A percentile compares a stretch with the other conserved stretches of the same genome.
phyloP scores from a whole-genome alignment of 1,140 invertebrate genomes.

The Globodera rostochiensis region DNA sequence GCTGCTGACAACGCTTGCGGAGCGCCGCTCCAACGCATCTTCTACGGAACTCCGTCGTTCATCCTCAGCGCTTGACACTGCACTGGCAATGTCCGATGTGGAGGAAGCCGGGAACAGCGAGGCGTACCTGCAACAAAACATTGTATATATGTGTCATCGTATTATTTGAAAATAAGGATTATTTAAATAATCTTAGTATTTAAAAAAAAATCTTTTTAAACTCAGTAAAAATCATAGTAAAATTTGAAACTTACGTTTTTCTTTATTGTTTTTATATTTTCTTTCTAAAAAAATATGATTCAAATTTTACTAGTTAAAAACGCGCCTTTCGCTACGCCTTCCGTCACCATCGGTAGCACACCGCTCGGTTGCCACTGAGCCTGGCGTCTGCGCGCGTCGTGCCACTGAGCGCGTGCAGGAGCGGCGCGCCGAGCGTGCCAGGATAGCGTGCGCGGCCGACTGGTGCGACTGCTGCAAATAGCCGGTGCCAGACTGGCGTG shows the following conservation, averaged over 20 bases:
- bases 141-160: too few relatives aligned
- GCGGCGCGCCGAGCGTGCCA: not conserved
- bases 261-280: too few relatives aligned
- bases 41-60: not conserved
- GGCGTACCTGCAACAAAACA: not conserved
- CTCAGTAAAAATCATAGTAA: too few relatives aligned
- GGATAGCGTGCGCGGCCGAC: slow-evolving; percentile 8
- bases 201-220: too few relatives aligned
- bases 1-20: not conserved
- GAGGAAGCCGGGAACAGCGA: not conserved
- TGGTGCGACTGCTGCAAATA: slow-evolving; percentile 8
- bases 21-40: not conserved
- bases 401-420: not conserved
- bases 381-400: not conserved
- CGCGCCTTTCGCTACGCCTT: not conserved
- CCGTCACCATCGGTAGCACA: not conserved
- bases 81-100: not conserved
- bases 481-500: slow-evolving; percentile 17
- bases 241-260: too few relatives aligned
- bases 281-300: too few relatives aligned
- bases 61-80: not conserved
- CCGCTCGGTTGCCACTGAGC: not conserved
- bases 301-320: too few relatives aligned
- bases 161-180: too few relatives aligned
- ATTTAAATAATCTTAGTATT: too few relatives aligned